A percentile compares a stretch with the other conserved stretches of the same genome.
Conservation (phyloP, 2,888 invertebrate genomes). For the Choristoneura rosaceana region DNA sequence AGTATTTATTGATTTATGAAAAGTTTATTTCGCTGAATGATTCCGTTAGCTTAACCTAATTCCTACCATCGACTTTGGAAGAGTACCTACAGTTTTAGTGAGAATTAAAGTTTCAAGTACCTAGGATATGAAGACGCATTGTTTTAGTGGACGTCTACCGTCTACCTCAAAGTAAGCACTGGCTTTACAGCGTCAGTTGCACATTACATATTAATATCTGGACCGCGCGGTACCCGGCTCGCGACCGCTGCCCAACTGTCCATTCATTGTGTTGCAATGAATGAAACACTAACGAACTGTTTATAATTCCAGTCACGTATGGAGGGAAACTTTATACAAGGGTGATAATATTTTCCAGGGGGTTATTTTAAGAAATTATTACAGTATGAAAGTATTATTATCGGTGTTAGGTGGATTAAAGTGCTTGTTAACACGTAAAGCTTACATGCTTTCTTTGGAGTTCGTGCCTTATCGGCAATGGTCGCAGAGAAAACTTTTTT, state of each 20-base stretch:
- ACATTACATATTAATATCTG: constrained; percentile 33
- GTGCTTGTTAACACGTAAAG: constrained; percentile 34
- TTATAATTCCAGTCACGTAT: constrained; percentile 44
- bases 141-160: constrained; percentile 9
- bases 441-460: constrained; percentile 18
- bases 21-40: neutral
- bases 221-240: constrained; percentile 32
- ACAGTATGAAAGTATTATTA: constrained; percentile 9
- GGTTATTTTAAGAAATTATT: constrained; percentile 28
- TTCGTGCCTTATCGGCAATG: constrained; percentile 17
- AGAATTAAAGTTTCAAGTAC: neutral
- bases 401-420: constrained; percentile 15
- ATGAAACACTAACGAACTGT: constrained; percentile 64
- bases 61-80: neutral
- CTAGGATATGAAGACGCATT: neutral
- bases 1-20: neutral
- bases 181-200: constrained; percentile 19
- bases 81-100: neutral
- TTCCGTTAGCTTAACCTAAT: neutral
- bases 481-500: constrained; percentile 1
- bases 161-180: constrained; percentile 6
- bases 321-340: constrained; percentile 19
- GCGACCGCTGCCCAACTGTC: constrained; percentile 49
- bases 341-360: constrained; percentile 23
- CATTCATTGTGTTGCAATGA: constrained; percentile 57